Evolutionary conservation across 2,113 vertebrate genomes (phyloP).

Genomic region (Donacobius atricapilla): DNA sequence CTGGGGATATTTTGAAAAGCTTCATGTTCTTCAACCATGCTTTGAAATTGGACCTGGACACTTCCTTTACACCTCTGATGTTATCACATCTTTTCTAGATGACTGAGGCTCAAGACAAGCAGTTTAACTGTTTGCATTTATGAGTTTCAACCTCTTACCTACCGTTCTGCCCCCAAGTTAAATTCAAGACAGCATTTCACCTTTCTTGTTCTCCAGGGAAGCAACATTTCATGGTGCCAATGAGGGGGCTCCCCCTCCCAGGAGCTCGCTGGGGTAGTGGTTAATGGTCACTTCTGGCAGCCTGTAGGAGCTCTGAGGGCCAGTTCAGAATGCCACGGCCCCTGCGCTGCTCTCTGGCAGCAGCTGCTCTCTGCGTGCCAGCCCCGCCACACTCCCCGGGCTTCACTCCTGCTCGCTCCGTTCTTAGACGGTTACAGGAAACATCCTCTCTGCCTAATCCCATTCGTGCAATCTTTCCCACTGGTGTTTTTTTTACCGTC

Average conservation of each 20-base stretch:
- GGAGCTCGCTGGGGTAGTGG: rapidly evolving
- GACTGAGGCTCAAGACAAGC: not conserved
- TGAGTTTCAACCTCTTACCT: not conserved
- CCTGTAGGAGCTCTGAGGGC: rapidly evolving
- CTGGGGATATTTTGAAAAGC: not conserved
- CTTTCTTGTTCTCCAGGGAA: not conserved
- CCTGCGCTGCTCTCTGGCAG: rapidly evolving
- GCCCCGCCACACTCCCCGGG: rapidly evolving
- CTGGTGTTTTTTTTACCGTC: rapidly evolving
- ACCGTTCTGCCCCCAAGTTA: not conserved
- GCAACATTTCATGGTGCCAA: not conserved
- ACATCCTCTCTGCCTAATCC: not conserved
- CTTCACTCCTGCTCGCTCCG: not conserved
- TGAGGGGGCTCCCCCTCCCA: not conserved
- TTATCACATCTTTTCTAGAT: not conserved
- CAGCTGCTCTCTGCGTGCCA: rapidly evolving
- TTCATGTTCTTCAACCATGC: not conserved
- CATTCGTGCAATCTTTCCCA: not conserved
- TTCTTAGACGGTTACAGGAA: not conserved
- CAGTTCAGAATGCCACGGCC: rapidly evolving
- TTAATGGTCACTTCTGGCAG: not conserved
- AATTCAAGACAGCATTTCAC: not conserved
- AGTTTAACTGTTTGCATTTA: not conserved
- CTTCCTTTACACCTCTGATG: not conserved
- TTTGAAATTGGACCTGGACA: not conserved